Evolutionary conservation across 1,140 invertebrate species (phyloP), one percentile per base, ranked within the genome.

Genomic region (Cydia strobilella): DNA sequence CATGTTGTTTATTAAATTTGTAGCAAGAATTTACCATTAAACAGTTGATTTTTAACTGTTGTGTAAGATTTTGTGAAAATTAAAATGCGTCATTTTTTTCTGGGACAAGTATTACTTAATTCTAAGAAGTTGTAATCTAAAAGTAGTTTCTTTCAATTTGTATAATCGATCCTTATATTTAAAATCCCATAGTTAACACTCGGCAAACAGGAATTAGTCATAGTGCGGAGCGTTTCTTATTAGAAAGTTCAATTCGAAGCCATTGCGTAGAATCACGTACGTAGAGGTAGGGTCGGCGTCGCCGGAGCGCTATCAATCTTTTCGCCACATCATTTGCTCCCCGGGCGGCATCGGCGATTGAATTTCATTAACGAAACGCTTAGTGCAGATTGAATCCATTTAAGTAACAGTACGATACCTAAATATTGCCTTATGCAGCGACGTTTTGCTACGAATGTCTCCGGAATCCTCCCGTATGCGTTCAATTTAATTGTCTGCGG

Each of bases 331-430:
- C 90, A 91, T 92, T 92, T 91, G 89, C 88, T 86, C 88, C 85
- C 86, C 84, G 82, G 87, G 79, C 76, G 80, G 78, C 83, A 74
- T 79, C 77, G 77, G 82, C 88, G 86, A 91, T 92, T 91, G 89
- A 91, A 90, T 92, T 91, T 91, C 90, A 92, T 92, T 92, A 92
- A 90, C 85, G 87, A 85, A 92, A 87, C 90, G 90, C 90, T 92
- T 92, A 92, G 90, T 89, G 85, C 86, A 87, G 88, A 92, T 92
- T 92, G 90, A 89, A 92, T 90, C 90, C 84, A 92, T 92, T 92
- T 90, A 89, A 91, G 81, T 90, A 87, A 89, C 81, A 87, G 80
- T 85, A 81, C 82, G 84, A 83, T 84, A 82, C 84, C 77, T 80
- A 79, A 87, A 85, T 83, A 82, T 85, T 80, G 74, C 80, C 78